phyloP scores from a whole-genome alignment of 2,797 vertebrate genomes.

The Brachyrhaphis roseni region DNA sequence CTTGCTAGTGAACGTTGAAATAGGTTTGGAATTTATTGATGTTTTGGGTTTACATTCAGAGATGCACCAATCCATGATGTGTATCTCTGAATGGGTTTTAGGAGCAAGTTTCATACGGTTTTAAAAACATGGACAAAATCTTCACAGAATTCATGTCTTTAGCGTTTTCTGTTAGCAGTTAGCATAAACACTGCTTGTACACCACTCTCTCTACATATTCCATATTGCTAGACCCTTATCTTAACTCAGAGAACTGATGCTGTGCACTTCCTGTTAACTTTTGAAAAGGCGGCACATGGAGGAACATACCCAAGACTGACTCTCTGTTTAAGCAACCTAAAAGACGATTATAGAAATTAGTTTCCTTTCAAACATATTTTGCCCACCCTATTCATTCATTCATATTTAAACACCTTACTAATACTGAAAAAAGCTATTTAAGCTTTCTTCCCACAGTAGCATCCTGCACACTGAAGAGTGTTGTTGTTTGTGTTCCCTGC shows the following conservation, averaged over 20 bases:
- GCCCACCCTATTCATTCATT: neutral
- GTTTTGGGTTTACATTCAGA: conserved; percentile 1
- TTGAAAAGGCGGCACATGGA: neutral
- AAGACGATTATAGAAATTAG: neutral
- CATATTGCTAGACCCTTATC: too few relatives aligned
- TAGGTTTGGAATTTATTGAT: neutral
- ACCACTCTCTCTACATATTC: neutral
- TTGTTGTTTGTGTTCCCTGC: neutral
- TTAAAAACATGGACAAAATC: neutral
- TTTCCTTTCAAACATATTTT: neutral
- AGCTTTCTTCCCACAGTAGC: neutral
- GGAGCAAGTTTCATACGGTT: neutral
- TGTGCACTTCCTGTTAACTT: neutral
- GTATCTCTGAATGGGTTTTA: too few relatives aligned
- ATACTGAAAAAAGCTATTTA: neutral
- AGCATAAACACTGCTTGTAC: neutral
- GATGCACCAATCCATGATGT: neutral
- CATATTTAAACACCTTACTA: neutral
- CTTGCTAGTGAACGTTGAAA: neutral
- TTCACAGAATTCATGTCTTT: neutral
- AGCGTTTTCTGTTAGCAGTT: neutral
- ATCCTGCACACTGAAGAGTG: neutral
- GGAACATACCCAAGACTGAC: neutral
- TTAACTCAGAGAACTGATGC: neutral
- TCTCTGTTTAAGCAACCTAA: neutral